Evolutionary conservation across 1,140 invertebrate genomes (phyloP).

Genomic region (Euura lappo): DNA sequence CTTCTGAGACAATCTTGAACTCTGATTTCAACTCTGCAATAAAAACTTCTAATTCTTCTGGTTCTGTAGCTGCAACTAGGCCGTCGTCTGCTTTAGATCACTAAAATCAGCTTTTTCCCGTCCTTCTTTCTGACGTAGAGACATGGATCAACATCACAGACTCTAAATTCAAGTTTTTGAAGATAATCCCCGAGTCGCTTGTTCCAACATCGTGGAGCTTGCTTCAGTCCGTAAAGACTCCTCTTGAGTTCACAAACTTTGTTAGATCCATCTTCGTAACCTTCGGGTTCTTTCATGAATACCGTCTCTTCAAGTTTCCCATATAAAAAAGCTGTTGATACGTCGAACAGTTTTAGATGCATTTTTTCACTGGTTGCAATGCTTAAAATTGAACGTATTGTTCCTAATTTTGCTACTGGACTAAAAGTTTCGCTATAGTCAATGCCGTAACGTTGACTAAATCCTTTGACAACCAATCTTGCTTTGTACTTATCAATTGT

Average conservation of each 20-base stretch:
- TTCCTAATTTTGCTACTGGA: slow-evolving; percentile 41
- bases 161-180: slow-evolving; percentile 29
- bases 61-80: slow-evolving; percentile 30
- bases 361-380: slow-evolving; percentile 26
- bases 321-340: slow-evolving; percentile 43
- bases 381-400: slow-evolving; percentile 36
- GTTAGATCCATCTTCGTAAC: slow-evolving; percentile 29
- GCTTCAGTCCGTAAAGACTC: slow-evolving; percentile 50
- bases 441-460: slow-evolving; percentile 29
- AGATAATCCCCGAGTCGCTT: slow-evolving; percentile 33
- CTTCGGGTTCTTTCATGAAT: slow-evolving; percentile 42
- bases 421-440: slow-evolving; percentile 43
- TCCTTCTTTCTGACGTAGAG: slow-evolving; percentile 24
- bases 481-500: slow-evolving; percentile 28
- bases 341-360: slow-evolving; percentile 33
- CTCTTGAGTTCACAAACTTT: slow-evolving; percentile 39
- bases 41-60: slow-evolving; percentile 33
- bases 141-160: slow-evolving; percentile 35
- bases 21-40: slow-evolving; percentile 20
- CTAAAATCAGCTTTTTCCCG: slow-evolving; percentile 17
- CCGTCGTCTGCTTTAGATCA: slow-evolving; percentile 50
- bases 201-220: slow-evolving; percentile 48
- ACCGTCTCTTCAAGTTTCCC: slow-evolving; percentile 42
- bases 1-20: slow-evolving; percentile 30
- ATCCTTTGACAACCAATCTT: slow-evolving; percentile 34